phyloP scores from a whole-genome alignment of 2,797 vertebrate genomes.

The Hirundo rustica region DNA sequence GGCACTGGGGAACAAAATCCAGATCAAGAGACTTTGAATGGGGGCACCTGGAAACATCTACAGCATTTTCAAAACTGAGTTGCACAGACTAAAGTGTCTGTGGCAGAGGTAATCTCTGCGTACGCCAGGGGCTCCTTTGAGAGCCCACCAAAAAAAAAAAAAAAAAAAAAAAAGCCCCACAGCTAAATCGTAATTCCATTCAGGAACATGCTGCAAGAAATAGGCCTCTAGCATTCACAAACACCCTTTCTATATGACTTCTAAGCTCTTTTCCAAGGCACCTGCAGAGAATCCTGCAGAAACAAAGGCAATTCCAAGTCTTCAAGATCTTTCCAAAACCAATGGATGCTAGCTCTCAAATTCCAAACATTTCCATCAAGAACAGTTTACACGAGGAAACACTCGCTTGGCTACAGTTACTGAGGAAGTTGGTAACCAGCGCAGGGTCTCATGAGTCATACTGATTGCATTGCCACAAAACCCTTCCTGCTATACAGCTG shows the following conservation, averaged over 20 bases:
- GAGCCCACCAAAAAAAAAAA: background rate
- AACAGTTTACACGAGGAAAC: background rate
- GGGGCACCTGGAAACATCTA: background rate
- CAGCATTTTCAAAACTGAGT: background rate
- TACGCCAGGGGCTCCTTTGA: accelerated
- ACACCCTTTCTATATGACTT: background rate
- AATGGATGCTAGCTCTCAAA: background rate
- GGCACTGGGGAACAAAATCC: background rate
- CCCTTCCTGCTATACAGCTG: conserved; percentile 20
- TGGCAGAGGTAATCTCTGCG: background rate
- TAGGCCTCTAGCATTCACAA: background rate
- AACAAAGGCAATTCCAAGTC: background rate
- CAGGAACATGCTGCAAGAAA: background rate
- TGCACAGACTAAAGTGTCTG: background rate
- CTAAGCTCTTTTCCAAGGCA: background rate
- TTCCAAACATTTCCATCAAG: background rate
- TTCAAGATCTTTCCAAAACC: background rate
- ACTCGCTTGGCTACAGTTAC: conserved; percentile 30
- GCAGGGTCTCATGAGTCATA: conserved; percentile 35
- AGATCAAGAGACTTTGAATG: background rate
- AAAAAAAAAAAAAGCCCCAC: background rate
- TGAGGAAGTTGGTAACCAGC: background rate
- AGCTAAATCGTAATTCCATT: background rate
- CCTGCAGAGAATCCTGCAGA: background rate
- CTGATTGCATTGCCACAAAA: background rate